A percentile compares a stretch with the other conserved stretches of the same genome.
Evolutionary conservation across 1,140 invertebrate genomes (phyloP).

Genomic region (Cepaea nemoralis): DNA sequence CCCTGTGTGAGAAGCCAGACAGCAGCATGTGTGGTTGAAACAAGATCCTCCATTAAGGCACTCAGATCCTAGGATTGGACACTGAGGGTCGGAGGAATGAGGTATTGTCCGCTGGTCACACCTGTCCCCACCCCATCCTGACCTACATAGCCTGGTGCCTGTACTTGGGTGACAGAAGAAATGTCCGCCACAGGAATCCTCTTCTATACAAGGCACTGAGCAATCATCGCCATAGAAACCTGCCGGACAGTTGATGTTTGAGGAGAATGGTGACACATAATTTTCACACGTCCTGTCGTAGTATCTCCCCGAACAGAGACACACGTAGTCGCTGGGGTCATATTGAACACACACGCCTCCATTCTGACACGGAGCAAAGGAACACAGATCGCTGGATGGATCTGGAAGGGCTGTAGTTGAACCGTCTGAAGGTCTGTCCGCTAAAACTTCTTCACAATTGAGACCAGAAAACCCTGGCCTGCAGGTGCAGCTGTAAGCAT

Average conservation of each 20-base stretch:
- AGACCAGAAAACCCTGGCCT: constrained; percentile 33
- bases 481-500: constrained; percentile 47
- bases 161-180: constrained; percentile 43
- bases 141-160: constrained; percentile 37
- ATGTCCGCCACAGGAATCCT: constrained; percentile 42
- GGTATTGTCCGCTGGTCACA: constrained; percentile 34
- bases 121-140: constrained; percentile 39
- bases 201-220: constrained; percentile 30
- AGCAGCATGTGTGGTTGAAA: constrained; percentile 45
- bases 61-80: constrained; percentile 13
- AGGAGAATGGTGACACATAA: not conserved
- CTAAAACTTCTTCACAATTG: constrained; percentile 40
- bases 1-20: constrained; percentile 28
- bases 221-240: constrained; percentile 43
- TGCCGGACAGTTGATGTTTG: constrained; percentile 32
- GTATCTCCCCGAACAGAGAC: constrained; percentile 46
- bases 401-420: not conserved
- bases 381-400: constrained; percentile 33
- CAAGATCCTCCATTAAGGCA: constrained; percentile 48
- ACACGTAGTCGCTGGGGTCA: constrained; percentile 19
- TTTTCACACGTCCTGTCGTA: constrained; percentile 36
- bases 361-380: constrained; percentile 33
- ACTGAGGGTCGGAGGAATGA: constrained; percentile 42
- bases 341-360: constrained; percentile 37
- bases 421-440: not conserved